A percentile compares a stretch with the other conserved stretches of the same genome.
These are phyloP conservation scores for Tolmerus cingulatus DNA, from an alignment of 2,888 invertebrate species.

Conservation along the genomic window DNA sequence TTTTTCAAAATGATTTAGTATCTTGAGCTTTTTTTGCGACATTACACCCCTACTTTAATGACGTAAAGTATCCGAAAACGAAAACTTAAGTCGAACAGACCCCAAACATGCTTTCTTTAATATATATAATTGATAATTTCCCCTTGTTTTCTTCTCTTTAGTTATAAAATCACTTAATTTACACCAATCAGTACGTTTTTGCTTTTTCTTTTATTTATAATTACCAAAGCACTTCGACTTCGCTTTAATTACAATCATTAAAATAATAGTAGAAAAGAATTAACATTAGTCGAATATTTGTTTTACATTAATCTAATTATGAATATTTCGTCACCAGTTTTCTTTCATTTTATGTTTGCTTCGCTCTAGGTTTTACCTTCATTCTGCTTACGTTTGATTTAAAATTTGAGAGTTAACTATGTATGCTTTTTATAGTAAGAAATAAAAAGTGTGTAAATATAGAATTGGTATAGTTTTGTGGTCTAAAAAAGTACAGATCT, in stretches of 20 bases:
- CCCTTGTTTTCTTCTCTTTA: slow-evolving; percentile 7
- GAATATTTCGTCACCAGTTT: slow-evolving; percentile 35
- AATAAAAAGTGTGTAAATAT: slow-evolving; percentile 20
- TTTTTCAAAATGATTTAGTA: background rate
- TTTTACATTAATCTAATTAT: slow-evolving; percentile 30
- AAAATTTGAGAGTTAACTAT: background rate
- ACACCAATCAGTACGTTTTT: slow-evolving; percentile 40
- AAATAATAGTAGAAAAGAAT: slow-evolving; percentile 21
- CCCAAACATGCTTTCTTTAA: background rate
- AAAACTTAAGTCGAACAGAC: background rate
- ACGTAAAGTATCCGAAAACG: background rate
- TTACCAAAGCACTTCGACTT: background rate
- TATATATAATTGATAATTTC: background rate
- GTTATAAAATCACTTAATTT: slow-evolving; percentile 36
- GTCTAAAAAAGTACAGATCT: slow-evolving; percentile 18
- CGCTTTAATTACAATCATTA: slow-evolving; percentile 19
- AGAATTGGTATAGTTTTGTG: background rate
- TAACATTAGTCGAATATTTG: slow-evolving; percentile 36
- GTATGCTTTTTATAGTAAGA: background rate
- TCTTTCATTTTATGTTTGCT: background rate
- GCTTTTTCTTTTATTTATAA: slow-evolving; percentile 24
- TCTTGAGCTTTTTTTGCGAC: background rate
- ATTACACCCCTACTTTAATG: background rate
- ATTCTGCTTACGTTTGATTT: background rate
- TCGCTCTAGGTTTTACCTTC: background rate